Percentiles rank a stretch among this genome's conserved stretches.
These are phyloP conservation scores for Eupsilia transversa DNA, from an alignment of 2,888 invertebrate genomes.

Conservation along the genomic window DNA sequence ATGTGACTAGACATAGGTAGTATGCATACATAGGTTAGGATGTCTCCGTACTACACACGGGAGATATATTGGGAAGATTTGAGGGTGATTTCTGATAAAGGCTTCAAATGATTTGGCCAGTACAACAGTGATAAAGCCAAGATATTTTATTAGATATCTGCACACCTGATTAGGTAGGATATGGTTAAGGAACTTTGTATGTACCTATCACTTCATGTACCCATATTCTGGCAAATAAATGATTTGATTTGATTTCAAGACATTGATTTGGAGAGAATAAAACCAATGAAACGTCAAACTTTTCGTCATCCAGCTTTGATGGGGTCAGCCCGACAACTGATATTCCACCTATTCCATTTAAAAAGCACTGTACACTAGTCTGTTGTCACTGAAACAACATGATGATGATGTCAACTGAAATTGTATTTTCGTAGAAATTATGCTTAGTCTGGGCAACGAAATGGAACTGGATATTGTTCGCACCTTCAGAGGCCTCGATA, in stretches of 20 bases:
- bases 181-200: too few relatives aligned
- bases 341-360: background rate
- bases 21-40: constrained; percentile 3
- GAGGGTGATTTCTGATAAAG: too few relatives aligned
- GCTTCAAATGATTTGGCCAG: background rate
- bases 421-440: background rate
- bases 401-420: too few relatives aligned
- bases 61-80: background rate
- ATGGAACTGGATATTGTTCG: background rate
- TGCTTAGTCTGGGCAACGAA: background rate
- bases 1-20: constrained; percentile 38
- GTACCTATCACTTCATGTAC: too few relatives aligned
- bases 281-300: background rate
- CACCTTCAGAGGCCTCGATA: background rate
- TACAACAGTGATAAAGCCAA: background rate
- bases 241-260: too few relatives aligned
- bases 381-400: too few relatives aligned
- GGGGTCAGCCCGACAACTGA: too few relatives aligned
- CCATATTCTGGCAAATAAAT: too few relatives aligned
- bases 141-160: too few relatives aligned
- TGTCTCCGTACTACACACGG: background rate
- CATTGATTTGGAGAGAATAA: too few relatives aligned
- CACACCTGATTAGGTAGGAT: too few relatives aligned
- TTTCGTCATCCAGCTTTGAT: too few relatives aligned
- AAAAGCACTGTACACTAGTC: background rate